Conservation (phyloP, 2,888 invertebrate genomes). For the Aphidoletes aphidimyza region DNA sequence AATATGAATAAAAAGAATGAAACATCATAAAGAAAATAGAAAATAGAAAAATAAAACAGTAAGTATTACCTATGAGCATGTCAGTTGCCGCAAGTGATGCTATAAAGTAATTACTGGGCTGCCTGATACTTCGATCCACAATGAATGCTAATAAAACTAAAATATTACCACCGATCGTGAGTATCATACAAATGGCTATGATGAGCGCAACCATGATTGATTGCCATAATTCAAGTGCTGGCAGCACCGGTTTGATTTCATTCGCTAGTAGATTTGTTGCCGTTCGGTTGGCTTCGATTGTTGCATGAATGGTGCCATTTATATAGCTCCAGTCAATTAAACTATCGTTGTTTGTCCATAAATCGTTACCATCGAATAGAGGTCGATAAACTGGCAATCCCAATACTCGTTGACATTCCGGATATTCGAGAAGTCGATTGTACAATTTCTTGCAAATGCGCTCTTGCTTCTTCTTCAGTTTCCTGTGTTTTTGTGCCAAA, state of each 20-base stretch:
- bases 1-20: neutral
- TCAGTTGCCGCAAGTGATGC: constrained; percentile 97
- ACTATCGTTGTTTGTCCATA: constrained; percentile 50
- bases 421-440: constrained; percentile 70
- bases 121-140: constrained; percentile 91
- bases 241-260: constrained; percentile 72
- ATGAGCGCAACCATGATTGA: constrained; percentile 88
- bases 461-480: constrained; percentile 78
- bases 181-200: constrained; percentile 86
- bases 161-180: constrained; percentile 95
- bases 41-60: neutral
- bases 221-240: constrained; percentile 91
- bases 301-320: constrained; percentile 62
- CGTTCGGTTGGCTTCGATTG: constrained; percentile 57
- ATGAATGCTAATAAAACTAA: constrained; percentile 94
- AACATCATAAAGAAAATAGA: neutral
- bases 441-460: constrained; percentile 76
- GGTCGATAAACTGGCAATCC: constrained; percentile 66
- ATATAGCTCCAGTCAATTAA: constrained; percentile 58
- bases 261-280: constrained; percentile 23
- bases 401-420: constrained; percentile 72
- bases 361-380: constrained; percentile 66
- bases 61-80: constrained; percentile 82
- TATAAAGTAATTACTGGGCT: constrained; percentile 99
- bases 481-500: constrained; percentile 68